These are phyloP conservation scores for Calliscelio sp. DNA, from an alignment of 2,888 invertebrate genomes.

Conservation along the genomic window DNA sequence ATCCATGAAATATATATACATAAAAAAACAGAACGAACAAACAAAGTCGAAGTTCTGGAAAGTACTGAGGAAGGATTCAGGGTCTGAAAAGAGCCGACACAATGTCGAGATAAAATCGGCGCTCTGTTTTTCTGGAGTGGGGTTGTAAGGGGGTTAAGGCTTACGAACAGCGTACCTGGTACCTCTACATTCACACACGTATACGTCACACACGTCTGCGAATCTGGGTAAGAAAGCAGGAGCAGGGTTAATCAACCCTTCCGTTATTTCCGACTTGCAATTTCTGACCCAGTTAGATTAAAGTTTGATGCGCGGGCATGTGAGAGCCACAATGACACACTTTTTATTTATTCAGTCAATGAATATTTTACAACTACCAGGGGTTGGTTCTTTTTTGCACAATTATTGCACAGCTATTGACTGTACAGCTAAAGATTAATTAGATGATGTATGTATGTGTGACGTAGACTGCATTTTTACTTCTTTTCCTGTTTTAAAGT, in stretches of 20 bases:
- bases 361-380: conserved; percentile 47
- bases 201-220: conserved; percentile 70
- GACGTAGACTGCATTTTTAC: too few relatives aligned
- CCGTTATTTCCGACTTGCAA: conserved; percentile 72
- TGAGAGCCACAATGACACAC: conserved; percentile 56
- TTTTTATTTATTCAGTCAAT: conserved; percentile 66
- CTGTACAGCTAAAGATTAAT: too few relatives aligned
- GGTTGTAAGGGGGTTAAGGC: conserved; percentile 73
- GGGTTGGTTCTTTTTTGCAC: conserved; percentile 22
- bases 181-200: conserved; percentile 76
- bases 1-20: conserved; percentile 9
- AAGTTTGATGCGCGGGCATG: conserved; percentile 56
- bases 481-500: too few relatives aligned
- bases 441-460: too few relatives aligned
- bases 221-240: conserved; percentile 79
- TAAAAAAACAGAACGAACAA: conserved; percentile 28
- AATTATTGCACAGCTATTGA: conserved; percentile 30
- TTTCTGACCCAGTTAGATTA: conserved; percentile 80
- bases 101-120: conserved; percentile 67
- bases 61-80: conserved; percentile 77
- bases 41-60: conserved; percentile 77
- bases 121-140: conserved; percentile 53
- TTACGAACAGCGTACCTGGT: conserved; percentile 83
- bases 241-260: conserved; percentile 79
- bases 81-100: conserved; percentile 59